Evolutionary conservation across 2,888 invertebrate genomes (phyloP), one percentile per base, ranked within the genome.

Genomic region (Drosophila mayaguana): DNA sequence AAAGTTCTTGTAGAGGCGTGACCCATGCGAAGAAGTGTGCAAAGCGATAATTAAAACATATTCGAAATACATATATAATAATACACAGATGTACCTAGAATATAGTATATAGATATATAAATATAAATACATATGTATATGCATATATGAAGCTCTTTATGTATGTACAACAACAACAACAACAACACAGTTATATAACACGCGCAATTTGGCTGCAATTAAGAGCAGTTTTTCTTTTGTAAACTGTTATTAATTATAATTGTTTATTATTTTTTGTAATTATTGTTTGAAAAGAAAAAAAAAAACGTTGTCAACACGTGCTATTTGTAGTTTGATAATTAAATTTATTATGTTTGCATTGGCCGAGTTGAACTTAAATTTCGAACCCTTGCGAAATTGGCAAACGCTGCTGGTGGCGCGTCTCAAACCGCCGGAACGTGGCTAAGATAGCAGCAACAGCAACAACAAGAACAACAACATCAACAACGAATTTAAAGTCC

Each of bases 361-460:
- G 73, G 71, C 61, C 50, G 66, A 71, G 53, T 64, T 81, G 70
- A 65, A 68, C 69, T 57, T 64, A 69, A 63, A 86, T 86, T 84
- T 83, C 69, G 71, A 84, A 75, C 65, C 72, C 65, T 88, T 88
- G 88, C 83, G 88, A 88, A 81, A 79, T 86, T 81, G 79, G 72
- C 88, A 72, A 75, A 78, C 65, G 79, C 77, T 82, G 75, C 72
- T 75, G 74, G 79, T 81, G 48, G 75, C 84, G 75, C 86, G 86
- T 32, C 72, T 89, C 14, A 87, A 88, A 81, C 86, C 86, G 78
- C 86, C 86, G 78, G 86, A 87, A 84, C 63, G 65, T 60, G 55
- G 63, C 51, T 57, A 72, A 45, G 9, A 43, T 34, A 36, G 22
- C 34, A 62, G 43, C 20, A 63, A 12, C 32, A 46, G 11, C 9